Percentiles rank a stretch among this genome's conserved stretches.
These are phyloP conservation scores for Lumbricus terrestris DNA, from an alignment of 2,888 invertebrate genomes.

Conservation along the genomic window DNA sequence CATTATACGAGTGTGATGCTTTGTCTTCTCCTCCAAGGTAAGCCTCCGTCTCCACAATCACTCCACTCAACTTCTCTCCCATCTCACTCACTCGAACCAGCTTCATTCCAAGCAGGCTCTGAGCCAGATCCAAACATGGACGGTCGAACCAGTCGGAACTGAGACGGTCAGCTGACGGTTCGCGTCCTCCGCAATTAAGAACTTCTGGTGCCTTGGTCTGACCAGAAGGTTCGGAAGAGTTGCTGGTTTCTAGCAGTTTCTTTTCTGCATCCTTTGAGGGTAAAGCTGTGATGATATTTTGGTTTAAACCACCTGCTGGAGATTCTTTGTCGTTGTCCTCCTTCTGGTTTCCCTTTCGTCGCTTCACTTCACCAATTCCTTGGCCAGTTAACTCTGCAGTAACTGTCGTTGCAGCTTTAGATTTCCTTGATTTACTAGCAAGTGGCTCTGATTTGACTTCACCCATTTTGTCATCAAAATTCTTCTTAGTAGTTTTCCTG, in stretches of 20 bases:
- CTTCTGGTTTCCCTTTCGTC: not conserved
- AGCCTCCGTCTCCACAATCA: conserved; percentile 74
- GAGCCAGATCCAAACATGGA: conserved; percentile 62
- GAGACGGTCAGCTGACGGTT: conserved; percentile 14
- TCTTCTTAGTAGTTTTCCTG: not conserved
- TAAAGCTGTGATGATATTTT: not conserved
- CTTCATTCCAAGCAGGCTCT: conserved; percentile 67
- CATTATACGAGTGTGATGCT: conserved; percentile 68
- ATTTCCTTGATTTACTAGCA: not conserved
- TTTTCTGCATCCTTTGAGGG: not conserved
- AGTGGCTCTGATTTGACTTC: not conserved
- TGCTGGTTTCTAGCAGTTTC: not conserved
- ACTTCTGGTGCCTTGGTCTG: not conserved
- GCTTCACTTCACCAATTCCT: not conserved
- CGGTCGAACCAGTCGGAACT: conserved; percentile 44
- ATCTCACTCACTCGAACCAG: conserved; percentile 60
- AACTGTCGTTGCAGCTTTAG: not conserved
- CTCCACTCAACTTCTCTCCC: conserved; percentile 65
- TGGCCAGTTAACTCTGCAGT: not conserved
- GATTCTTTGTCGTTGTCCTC: not conserved
- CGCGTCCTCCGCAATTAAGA: not conserved
- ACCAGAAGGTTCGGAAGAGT: not conserved
- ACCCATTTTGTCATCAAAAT: not conserved
- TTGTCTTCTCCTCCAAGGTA: conserved; percentile 70
- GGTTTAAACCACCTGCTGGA: not conserved